Conservation (phyloP, 2,113 vertebrate genomes). For the Camelus bactrianus region DNA sequence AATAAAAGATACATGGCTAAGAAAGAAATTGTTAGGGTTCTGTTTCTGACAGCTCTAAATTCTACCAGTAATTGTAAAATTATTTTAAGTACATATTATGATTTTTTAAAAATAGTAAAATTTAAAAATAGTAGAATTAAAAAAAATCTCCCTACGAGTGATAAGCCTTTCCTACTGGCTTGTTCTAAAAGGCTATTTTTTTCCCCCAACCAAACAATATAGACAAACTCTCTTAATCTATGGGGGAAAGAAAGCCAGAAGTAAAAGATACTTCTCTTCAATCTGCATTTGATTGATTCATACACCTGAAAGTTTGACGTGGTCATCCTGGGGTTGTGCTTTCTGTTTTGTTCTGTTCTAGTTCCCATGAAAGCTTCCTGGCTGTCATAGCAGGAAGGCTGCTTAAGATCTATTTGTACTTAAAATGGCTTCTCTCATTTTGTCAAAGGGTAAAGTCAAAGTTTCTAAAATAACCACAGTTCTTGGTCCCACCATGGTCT, state of each 20-base stretch:
- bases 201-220: neutral
- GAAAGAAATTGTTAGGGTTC: neutral
- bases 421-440: neutral
- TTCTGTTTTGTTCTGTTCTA: neutral
- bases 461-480: neutral
- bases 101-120: constrained; percentile 16
- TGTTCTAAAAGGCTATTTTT: neutral
- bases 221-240: neutral
- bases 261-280: neutral
- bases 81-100: neutral
- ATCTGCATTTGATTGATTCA: neutral
- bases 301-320: neutral
- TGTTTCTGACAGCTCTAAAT: neutral
- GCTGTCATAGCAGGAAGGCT: neutral
- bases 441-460: neutral
- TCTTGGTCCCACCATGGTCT: neutral
- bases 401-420: neutral
- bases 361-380: neutral
- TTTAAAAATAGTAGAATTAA: neutral
- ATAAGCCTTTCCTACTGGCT: neutral
- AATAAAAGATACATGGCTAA: neutral
- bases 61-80: neutral
- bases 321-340: neutral
- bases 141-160: neutral
- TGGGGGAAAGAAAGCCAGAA: neutral